A percentile compares a stretch with the other conserved stretches of the same genome.
Evolutionary conservation across 2,113 vertebrate species (phyloP).

Genomic region (Syngnathus scovelli): DNA sequence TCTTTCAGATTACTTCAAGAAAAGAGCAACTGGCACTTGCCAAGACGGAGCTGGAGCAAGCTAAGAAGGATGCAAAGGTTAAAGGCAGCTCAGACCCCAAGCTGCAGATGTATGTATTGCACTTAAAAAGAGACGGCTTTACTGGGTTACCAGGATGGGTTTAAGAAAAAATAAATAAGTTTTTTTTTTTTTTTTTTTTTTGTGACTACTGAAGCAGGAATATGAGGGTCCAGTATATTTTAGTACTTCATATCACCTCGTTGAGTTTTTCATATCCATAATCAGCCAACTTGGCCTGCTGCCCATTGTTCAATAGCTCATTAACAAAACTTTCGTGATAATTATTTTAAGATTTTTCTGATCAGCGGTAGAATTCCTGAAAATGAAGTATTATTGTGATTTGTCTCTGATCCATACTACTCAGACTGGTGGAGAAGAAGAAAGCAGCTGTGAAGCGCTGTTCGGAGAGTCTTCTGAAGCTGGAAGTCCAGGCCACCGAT

Average conservation of each 20-base stretch:
- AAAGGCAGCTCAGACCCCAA: slow-evolving; percentile 51
- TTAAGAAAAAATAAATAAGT: background rate
- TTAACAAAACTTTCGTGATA: background rate
- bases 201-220: too few species aligned
- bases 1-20: slow-evolving; percentile 52
- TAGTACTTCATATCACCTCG: background rate
- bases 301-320: background rate
- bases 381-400: background rate
- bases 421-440: slow-evolving; percentile 61
- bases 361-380: background rate
- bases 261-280: background rate
- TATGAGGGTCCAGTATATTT: too few species aligned
- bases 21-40: slow-evolving; percentile 62
- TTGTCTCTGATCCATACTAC: background rate
- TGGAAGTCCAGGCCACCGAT: slow-evolving; percentile 71
- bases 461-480: slow-evolving; percentile 67
- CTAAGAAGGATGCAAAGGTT: slow-evolving; percentile 61
- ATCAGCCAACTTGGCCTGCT: background rate
- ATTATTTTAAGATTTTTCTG: too few species aligned
- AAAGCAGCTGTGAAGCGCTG: slow-evolving; percentile 52
- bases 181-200: too few species aligned
- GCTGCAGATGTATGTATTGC: slow-evolving; percentile 40
- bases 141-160: too few species aligned
- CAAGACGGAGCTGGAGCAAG: slow-evolving; percentile 64
- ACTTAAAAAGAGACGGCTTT: background rate